A percentile compares a stretch with the other conserved stretches of the same genome.
Conservation (phyloP, 2,113 vertebrate genomes). For the Oreochromis tanganicae region DNA sequence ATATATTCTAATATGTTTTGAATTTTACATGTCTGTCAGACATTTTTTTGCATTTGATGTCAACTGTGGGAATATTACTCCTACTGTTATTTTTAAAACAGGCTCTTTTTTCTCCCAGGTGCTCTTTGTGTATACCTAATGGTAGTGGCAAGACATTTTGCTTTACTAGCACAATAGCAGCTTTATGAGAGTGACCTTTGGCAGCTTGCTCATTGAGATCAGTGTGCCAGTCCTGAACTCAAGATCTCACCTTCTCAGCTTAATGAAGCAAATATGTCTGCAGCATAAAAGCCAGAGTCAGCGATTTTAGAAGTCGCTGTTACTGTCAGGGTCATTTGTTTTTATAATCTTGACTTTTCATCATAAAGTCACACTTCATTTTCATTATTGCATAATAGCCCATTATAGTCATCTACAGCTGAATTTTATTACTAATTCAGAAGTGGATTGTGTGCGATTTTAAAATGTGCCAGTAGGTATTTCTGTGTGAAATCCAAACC, state of each 20-base stretch:
- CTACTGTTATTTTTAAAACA: not conserved
- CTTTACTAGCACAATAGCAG: not conserved
- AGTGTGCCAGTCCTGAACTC: constrained; percentile 26
- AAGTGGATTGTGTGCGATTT: not conserved
- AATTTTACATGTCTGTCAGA: not conserved
- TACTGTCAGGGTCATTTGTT: constrained; percentile 48
- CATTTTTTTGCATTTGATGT: not conserved
- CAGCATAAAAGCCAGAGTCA: constrained; percentile 22
- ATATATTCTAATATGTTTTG: not conserved
- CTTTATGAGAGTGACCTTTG: constrained; percentile 63
- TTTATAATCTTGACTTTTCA: constrained; percentile 57
- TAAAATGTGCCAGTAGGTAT: not conserved
- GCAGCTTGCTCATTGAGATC: constrained; percentile 27
- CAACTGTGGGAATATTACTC: not conserved
- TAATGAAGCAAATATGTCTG: constrained; percentile 56
- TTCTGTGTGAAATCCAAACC: not conserved
- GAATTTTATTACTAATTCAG: not conserved
- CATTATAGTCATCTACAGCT: not conserved
- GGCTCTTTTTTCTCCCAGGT: accelerated
- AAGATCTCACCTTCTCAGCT: constrained; percentile 57
- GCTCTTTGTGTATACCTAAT: not conserved
- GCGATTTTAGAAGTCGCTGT: constrained; percentile 55
- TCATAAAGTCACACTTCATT: constrained; percentile 5
- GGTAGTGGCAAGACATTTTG: not conserved
- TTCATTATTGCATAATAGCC: not conserved